Conservation (phyloP, 2,113 vertebrate genomes). For the Cyprinodon brontotheroides region DNA sequence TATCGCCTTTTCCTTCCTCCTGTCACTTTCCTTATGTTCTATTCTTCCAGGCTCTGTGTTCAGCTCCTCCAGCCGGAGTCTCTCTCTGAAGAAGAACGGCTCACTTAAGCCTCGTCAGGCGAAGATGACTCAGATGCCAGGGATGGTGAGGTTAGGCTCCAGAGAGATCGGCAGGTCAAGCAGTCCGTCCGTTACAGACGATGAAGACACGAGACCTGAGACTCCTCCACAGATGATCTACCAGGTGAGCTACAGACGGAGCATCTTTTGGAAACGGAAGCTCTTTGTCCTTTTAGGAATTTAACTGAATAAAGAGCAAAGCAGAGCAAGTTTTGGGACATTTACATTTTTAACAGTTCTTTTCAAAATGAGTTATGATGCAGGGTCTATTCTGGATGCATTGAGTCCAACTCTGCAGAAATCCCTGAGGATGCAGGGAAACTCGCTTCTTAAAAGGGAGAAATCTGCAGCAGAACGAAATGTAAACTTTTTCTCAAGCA, state of each 20-base stretch:
- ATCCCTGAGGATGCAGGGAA: too few species aligned
- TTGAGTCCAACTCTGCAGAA: too few species aligned
- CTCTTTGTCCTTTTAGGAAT: too few species aligned
- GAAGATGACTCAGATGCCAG: slow-evolving; percentile 82
- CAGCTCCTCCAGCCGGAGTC: slow-evolving; percentile 59
- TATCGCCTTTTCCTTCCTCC: background rate
- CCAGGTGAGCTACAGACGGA: slow-evolving; percentile 39
- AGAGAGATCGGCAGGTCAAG: slow-evolving; percentile 74
- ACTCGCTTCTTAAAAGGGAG: too few species aligned
- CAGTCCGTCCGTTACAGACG: slow-evolving; percentile 64
- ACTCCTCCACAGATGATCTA: slow-evolving; percentile 35
- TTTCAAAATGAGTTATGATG: too few species aligned
- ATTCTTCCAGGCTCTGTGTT: slow-evolving; percentile 35
- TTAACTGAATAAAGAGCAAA: too few species aligned
- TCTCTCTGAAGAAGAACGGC: slow-evolving; percentile 56
- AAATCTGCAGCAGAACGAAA: too few species aligned
- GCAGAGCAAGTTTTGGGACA: too few species aligned
- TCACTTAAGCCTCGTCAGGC: slow-evolving; percentile 71
- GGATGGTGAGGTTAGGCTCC: slow-evolving; percentile 75
- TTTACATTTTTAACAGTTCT: too few species aligned
- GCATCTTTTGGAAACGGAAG: too few species aligned
- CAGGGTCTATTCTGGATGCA: too few species aligned
- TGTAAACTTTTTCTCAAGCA: too few species aligned
- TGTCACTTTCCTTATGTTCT: background rate
- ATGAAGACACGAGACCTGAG: slow-evolving; percentile 39